phyloP scores from a whole-genome alignment of 2,888 invertebrate species.

The Sesia apiformis region DNA sequence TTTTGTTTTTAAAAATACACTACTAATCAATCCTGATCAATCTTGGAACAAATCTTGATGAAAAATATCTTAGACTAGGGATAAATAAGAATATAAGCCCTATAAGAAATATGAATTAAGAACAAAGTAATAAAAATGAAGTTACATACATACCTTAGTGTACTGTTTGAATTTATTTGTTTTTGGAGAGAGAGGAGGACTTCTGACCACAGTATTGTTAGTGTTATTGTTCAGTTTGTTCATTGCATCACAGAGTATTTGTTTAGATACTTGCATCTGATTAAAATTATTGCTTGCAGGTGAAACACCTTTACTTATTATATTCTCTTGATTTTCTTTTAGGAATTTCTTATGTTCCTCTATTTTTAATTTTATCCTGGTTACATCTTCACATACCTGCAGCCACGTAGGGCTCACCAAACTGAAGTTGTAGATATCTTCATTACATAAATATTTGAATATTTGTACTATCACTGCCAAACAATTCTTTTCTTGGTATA shows the following conservation, averaged over 20 bases:
- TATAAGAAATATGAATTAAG: no score
- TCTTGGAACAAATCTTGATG: no score
- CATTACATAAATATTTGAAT: constrained; percentile 43
- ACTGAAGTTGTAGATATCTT: constrained; percentile 54
- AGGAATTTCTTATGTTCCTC: constrained; percentile 32
- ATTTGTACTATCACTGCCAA: constrained; percentile 49
- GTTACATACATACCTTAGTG: constrained; percentile 35
- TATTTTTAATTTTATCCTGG: constrained; percentile 36
- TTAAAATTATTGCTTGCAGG: constrained; percentile 21
- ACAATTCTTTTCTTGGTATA: constrained; percentile 31
- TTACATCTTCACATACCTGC: constrained; percentile 40
- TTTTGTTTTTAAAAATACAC: no score
- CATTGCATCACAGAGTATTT: constrained; percentile 25
- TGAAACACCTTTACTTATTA: constrained; percentile 20
- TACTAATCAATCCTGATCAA: no score
- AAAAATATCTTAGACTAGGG: no score
- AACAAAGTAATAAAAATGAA: no score
- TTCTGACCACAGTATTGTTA: constrained; percentile 20
- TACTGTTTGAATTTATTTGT: constrained; percentile 54
- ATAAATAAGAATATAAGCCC: no score
- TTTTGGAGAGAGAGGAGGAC: constrained; percentile 53
- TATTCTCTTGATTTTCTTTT: constrained; percentile 53
- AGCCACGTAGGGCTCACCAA: constrained; percentile 52
- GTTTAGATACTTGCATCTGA: constrained; percentile 35
- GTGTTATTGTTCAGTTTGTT: constrained; percentile 32